Percentiles rank a stretch among this genome's conserved stretches.
phyloP scores from a whole-genome alignment of 2,888 invertebrate genomes.

The Ceramica pisi region DNA sequence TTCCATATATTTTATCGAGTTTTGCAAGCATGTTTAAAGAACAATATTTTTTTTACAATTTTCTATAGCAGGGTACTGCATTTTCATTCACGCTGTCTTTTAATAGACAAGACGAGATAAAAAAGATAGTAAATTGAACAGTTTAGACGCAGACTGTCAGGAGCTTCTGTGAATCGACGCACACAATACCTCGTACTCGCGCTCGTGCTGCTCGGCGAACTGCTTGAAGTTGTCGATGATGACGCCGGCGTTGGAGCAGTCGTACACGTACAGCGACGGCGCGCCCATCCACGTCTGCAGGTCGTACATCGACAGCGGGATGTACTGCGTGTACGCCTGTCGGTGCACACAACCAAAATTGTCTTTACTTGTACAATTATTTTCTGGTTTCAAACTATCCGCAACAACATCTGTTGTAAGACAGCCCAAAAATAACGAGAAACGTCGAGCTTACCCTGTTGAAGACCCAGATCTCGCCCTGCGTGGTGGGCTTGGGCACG shows the following conservation, averaged over 20 bases:
- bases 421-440: too few relatives aligned
- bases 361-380: not conserved
- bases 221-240: conserved; percentile 97
- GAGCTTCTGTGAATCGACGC: too few relatives aligned
- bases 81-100: too few relatives aligned
- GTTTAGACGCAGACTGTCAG: too few relatives aligned
- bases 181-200: conserved; percentile 90
- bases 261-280: conserved; percentile 99
- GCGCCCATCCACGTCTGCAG: conserved; percentile 99
- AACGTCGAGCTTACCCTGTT: conserved; percentile 93
- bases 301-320: conserved; percentile 99
- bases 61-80: too few relatives aligned
- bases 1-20: not conserved
- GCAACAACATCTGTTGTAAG: too few relatives aligned
- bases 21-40: not conserved
- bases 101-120: too few relatives aligned
- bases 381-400: too few relatives aligned
- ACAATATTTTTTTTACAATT: too few relatives aligned
- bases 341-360: not conserved
- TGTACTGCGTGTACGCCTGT: conserved; percentile 99
- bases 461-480: conserved; percentile 99
- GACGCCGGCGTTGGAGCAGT: conserved; percentile 99
- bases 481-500: conserved; percentile 98
- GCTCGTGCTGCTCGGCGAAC: conserved; percentile 97
- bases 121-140: too few relatives aligned